phyloP scores from a whole-genome alignment of 2,888 invertebrate species.

The Drosophila monieri region DNA sequence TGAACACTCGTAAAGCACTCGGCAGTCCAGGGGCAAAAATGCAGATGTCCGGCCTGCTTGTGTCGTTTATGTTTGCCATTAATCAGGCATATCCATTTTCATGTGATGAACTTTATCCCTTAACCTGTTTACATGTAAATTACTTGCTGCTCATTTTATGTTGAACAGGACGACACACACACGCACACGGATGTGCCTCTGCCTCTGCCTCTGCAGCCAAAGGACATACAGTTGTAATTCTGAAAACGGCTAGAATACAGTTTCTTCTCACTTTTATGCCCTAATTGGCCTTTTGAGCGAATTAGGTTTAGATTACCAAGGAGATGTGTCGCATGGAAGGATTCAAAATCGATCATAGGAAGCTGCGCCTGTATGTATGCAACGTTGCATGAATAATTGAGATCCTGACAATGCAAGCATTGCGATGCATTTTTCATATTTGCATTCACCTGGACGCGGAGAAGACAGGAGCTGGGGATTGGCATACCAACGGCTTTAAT shows the following conservation, averaged over 20 bases:
- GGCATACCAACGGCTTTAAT: constrained; percentile 48
- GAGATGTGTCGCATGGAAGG: too few relatives aligned
- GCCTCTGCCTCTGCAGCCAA: too few relatives aligned
- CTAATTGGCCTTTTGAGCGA: background rate
- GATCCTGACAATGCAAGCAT: constrained; percentile 31
- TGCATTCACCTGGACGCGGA: constrained; percentile 22
- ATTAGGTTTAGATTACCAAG: background rate
- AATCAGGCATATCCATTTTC: constrained; percentile 40
- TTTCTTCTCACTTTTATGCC: background rate
- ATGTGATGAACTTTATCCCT: constrained; percentile 48
- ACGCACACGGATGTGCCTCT: constrained; percentile 13
- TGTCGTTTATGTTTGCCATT: constrained; percentile 42
- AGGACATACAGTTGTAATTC: constrained; percentile 4
- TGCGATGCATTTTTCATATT: constrained; percentile 49
- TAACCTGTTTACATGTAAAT: constrained; percentile 52
- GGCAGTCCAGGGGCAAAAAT: background rate
- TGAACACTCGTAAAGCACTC: constrained; percentile 2
- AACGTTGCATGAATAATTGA: constrained; percentile 41
- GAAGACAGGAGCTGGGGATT: constrained; percentile 16
- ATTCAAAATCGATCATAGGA: background rate
- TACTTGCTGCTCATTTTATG: constrained; percentile 47
- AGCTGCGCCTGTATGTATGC: constrained; percentile 8
- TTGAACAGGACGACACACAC: constrained; percentile 4
- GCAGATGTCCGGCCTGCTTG: background rate
- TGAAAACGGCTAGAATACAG: background rate